Percentiles rank a stretch among this genome's conserved stretches.
Evolutionary conservation across 2,113 vertebrate genomes (phyloP).

Genomic region (Shinisaurus crocodilurus): DNA sequence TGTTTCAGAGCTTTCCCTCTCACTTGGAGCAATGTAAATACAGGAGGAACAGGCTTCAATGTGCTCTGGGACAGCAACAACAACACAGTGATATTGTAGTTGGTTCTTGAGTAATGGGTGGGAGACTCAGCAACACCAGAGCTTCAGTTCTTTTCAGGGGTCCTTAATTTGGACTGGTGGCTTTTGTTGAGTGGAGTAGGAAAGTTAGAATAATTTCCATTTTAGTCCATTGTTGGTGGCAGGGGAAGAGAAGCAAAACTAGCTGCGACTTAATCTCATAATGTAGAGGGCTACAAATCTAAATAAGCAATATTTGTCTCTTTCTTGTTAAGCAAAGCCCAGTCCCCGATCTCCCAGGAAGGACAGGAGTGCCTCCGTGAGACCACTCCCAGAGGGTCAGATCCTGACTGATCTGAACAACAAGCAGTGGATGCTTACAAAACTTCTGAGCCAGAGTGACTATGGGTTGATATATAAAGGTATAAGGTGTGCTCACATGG

Average conservation of each 20-base stretch:
- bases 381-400: slow-evolving; percentile 44
- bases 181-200: neutral
- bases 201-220: neutral
- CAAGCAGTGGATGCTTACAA: slow-evolving; percentile 62
- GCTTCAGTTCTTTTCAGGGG: neutral
- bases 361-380: neutral
- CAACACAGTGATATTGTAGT: neutral
- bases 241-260: no score
- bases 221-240: neutral
- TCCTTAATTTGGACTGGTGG: neutral
- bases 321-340: slow-evolving; percentile 27
- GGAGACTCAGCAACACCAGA: neutral
- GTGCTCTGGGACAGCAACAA: neutral
- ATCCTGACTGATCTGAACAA: slow-evolving; percentile 65
- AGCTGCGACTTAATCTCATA: neutral
- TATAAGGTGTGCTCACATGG: neutral
- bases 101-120: neutral
- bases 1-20: neutral
- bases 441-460: slow-evolving; percentile 50
- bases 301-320: neutral
- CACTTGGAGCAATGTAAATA: no score
- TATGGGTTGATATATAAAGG: slow-evolving; percentile 77
- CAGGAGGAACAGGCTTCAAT: neutral
- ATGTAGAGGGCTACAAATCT: neutral
- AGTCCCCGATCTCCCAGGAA: slow-evolving; percentile 29